phyloP scores from a whole-genome alignment of 2,113 vertebrate genomes.

The Athene noctua region DNA sequence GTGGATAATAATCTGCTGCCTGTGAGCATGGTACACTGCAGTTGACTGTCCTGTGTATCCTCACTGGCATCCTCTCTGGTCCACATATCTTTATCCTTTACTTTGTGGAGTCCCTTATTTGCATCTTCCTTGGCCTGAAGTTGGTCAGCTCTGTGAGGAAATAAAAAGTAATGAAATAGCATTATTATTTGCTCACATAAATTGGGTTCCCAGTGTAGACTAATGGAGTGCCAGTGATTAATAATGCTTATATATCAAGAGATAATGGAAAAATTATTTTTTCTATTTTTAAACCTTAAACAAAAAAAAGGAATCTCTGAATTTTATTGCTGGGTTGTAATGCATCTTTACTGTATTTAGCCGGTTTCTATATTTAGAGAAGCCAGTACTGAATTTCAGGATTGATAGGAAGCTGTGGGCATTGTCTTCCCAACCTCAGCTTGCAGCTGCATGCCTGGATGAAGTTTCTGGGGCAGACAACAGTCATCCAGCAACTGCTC shows the following conservation, averaged over 20 bases:
- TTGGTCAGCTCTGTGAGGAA: background rate
- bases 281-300: background rate
- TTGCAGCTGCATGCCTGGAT: background rate
- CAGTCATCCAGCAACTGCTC: background rate
- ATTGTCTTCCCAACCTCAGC: background rate
- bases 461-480: background rate
- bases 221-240: conserved; percentile 1
- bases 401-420: background rate
- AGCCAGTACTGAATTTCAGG: background rate
- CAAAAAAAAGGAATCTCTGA: background rate
- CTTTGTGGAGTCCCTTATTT: background rate
- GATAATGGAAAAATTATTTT: background rate
- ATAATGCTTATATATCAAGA: background rate
- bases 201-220: background rate
- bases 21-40: background rate
- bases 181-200: conserved; percentile 14
- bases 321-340: background rate
- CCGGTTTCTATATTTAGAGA: background rate
- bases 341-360: background rate
- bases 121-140: background rate
- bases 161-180: background rate
- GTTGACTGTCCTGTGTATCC: background rate
- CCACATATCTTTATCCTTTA: background rate
- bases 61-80: background rate
- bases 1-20: background rate